These are phyloP conservation scores for Hoplostethus mediterraneus DNA, from an alignment of 2,797 vertebrate genomes.

Conservation along the genomic window DNA sequence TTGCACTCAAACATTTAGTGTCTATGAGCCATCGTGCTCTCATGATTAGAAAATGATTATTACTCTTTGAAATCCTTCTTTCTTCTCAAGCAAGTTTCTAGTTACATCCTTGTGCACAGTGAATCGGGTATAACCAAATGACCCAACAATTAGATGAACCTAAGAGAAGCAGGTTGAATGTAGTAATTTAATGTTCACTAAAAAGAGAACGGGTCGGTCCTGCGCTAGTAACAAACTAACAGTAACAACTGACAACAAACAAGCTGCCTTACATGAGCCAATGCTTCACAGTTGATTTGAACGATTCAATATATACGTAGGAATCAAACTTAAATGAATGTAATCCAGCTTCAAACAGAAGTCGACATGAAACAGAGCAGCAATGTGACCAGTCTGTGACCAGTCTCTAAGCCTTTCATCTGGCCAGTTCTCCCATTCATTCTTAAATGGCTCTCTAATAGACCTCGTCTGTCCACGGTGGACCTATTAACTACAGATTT, in stretches of 20 bases:
- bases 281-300: not conserved
- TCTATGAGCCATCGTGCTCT: slow-evolving; percentile 72
- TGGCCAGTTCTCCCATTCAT: slow-evolving; percentile 59
- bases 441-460: slow-evolving; percentile 77
- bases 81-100: slow-evolving; percentile 32
- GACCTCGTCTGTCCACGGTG: slow-evolving; percentile 77
- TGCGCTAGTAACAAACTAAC: not conserved
- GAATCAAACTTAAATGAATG: not conserved
- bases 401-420: slow-evolving; percentile 1
- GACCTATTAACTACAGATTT: slow-evolving; percentile 85
- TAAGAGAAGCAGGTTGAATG: slow-evolving; percentile 37
- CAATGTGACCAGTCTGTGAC: slow-evolving; percentile 16
- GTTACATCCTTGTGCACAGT: slow-evolving; percentile 48
- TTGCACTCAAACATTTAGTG: slow-evolving; percentile 81
- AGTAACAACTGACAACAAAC: not conserved
- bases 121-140: slow-evolving; percentile 36
- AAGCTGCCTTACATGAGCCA: not conserved
- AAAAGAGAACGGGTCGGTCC: not conserved
- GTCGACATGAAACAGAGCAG: slow-evolving; percentile 5
- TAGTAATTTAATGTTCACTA: not conserved
- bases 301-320: not conserved
- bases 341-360: not conserved
- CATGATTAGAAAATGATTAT: slow-evolving; percentile 76
- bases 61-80: slow-evolving; percentile 58
- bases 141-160: slow-evolving; percentile 37